Conservation (phyloP, 2,888 invertebrate genomes). For the Steromphala cineraria region DNA sequence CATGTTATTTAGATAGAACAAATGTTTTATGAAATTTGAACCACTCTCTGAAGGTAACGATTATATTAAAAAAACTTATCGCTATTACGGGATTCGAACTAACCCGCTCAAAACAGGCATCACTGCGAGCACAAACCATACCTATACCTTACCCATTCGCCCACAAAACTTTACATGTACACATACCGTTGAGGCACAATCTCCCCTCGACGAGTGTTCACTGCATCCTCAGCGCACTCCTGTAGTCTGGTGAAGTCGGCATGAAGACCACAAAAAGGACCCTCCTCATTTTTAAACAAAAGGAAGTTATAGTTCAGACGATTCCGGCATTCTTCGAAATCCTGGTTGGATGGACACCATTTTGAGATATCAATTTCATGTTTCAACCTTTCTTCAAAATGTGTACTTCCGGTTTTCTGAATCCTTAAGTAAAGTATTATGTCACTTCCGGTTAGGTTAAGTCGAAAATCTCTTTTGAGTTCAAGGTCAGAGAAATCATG, state of each 20-base stretch:
- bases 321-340: constrained; percentile 75
- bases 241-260: constrained; percentile 97
- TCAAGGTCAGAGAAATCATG: constrained; percentile 73
- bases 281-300: constrained; percentile 79
- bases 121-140: too few species aligned
- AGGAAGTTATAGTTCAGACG: constrained; percentile 82
- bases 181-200: constrained; percentile 82
- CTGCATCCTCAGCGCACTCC: constrained; percentile 83
- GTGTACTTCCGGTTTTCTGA: constrained; percentile 98
- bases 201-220: constrained; percentile 92
- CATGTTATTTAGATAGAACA: too few species aligned
- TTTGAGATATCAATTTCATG: constrained; percentile 93
- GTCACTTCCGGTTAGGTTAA: constrained; percentile 84
- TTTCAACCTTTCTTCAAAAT: constrained; percentile 96
- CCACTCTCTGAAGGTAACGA: too few species aligned
- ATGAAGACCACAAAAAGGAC: constrained; percentile 89
- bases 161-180: too few species aligned
- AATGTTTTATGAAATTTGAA: too few species aligned
- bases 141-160: too few species aligned
- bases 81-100: too few species aligned
- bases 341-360: constrained; percentile 94
- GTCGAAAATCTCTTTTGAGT: constrained; percentile 82
- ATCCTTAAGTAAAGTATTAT: constrained; percentile 98
- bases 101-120: too few species aligned
- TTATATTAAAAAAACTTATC: too few species aligned